phyloP scores from a whole-genome alignment of 30 jellyfish, hydroid and myxozoan species.

The Morbakka virulenta region DNA sequence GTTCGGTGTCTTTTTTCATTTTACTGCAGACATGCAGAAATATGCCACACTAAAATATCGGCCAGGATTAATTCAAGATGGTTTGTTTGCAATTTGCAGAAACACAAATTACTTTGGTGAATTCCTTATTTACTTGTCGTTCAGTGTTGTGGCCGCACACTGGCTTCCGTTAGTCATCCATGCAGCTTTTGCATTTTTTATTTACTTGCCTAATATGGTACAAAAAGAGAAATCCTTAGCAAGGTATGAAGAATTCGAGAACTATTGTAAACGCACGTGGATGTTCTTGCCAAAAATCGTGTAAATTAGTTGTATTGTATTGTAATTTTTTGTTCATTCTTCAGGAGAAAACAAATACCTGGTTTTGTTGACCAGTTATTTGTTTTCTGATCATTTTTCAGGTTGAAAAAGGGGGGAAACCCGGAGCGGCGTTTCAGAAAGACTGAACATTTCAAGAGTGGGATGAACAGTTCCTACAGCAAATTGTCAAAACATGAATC shows the following conservation, averaged over 20 bases:
- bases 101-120: constrained; percentile 75
- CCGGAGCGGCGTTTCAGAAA: no score
- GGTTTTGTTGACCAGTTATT: no score
- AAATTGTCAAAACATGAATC: no score
- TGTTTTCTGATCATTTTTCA: no score
- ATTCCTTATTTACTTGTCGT: constrained; percentile 59
- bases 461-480: no score
- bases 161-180: constrained; percentile 50
- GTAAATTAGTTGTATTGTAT: no score
- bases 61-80: constrained; percentile 62
- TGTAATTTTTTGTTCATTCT: no score
- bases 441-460: no score
- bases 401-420: no score
- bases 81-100: constrained; percentile 58
- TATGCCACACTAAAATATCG: constrained; percentile 45
- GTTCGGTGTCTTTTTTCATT: constrained; percentile 59
- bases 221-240: constrained; percentile 65
- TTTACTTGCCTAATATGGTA: constrained; percentile 65
- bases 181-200: constrained; percentile 13
- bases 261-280: constrained; percentile 42
- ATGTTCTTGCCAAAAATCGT: constrained; percentile 54
- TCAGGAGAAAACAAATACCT: no score
- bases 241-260: constrained; percentile 48
- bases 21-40: constrained; percentile 71
- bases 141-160: constrained; percentile 61